phyloP scores from a whole-genome alignment of 1,140 invertebrate species.

The Aradophagus sp. region DNA sequence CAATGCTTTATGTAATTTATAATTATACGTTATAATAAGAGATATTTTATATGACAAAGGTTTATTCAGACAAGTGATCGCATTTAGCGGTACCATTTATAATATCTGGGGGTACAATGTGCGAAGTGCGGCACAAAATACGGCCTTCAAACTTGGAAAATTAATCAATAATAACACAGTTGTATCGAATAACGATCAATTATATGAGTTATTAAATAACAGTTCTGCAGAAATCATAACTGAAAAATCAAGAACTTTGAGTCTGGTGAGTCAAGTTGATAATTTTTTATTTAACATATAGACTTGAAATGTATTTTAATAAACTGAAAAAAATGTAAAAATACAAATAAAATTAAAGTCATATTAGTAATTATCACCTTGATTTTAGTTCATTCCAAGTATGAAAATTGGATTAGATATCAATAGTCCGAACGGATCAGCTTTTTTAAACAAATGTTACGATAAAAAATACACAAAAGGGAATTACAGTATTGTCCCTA shows the following conservation, averaged over 20 bases:
- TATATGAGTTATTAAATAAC: conserved; percentile 6
- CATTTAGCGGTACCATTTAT: conserved; percentile 20
- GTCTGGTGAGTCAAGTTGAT: not conserved
- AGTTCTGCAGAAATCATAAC: conserved; percentile 11
- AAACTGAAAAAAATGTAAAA: not conserved
- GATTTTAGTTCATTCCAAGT: conserved; percentile 1
- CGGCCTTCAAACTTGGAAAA: not conserved
- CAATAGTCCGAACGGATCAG: not conserved
- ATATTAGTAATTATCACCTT: not conserved
- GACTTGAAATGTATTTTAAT: no score
- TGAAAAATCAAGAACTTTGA: conserved; percentile 2
- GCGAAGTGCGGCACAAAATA: not conserved
- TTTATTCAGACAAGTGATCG: conserved; percentile 13
- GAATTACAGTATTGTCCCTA: conserved; percentile 15
- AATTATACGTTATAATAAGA: no score
- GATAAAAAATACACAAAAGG: not conserved
- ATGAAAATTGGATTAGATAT: conserved; percentile 11
- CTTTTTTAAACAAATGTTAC: conserved; percentile 12
- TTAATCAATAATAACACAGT: conserved; percentile 5
- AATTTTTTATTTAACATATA: not conserved
- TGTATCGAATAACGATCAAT: conserved; percentile 1
- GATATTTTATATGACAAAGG: no score
- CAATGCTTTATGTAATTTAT: no score
- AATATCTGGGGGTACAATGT: conserved; percentile 19
- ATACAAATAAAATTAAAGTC: no score